Evolutionary conservation across 2,113 vertebrate species (phyloP), one percentile per base, ranked within the genome.

Genomic region (Pelmatolapia mariae): DNA sequence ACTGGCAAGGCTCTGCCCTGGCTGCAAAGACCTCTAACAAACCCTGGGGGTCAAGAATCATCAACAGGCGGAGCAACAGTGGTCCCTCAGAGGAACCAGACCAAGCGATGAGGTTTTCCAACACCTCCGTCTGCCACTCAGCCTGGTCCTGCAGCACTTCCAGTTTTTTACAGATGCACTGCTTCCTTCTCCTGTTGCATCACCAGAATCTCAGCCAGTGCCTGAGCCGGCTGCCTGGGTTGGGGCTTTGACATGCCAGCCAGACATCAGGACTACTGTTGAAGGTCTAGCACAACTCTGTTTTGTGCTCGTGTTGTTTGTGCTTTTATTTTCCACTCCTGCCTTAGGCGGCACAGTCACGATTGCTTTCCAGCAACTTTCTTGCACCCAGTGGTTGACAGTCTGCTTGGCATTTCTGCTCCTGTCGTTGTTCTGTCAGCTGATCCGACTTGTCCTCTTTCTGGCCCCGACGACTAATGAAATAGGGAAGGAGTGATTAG

Each of bases 361-460:
- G 0, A 29, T 57, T 57, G 24, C 24, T 29, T 57, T 29, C 24
- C 56, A 57, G 24, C 12, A 57, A 29, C 24, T 57, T 16, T 29
- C 2, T 57, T 29, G 13, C 12, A 8, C 12, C 24, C 24, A 57
- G 56, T 57, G 24, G 5, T 16, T 57, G 56, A 57, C 2, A 29
- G 56, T 57, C 13, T 57, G 24, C 24, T 57, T 26, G 0, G 5
- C 54, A 57, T 8, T 57, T 57, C 13, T 57, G 56, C 24, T 29
- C 56, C 24, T 26, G 24, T 26, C 0, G 2, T 57, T 29, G 0
- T 16, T 57, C 56, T 2, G 24, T 59, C 24, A 29, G 56, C 1
- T 59, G 24, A 3, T 59, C 13, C 7, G 1, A 59, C 24, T 59
- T 31, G 56, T 59, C 26, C 26, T 16, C 26, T 59, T 2, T 59